Evolutionary conservation across 2,113 vertebrate species (phyloP), one percentile per base, ranked within the genome.

Genomic region (Gila orcuttii): DNA sequence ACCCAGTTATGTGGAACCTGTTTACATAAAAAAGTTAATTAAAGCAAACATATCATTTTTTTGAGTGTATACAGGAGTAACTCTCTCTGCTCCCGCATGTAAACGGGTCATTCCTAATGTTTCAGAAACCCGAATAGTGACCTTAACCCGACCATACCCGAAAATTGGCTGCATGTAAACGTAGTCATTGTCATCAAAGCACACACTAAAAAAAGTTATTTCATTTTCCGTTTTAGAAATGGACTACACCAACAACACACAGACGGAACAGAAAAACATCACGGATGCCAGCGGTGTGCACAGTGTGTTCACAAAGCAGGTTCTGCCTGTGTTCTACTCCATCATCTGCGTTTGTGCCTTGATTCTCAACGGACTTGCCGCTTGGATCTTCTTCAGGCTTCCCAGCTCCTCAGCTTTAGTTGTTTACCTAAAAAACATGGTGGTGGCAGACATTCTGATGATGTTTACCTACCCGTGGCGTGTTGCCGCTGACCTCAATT

Each of bases 361-460:
- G 28, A 17, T 90, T 0, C 93, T 99, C 87, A 99, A 98, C 0
- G 66, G 92, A 0, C 6, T 94, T 15, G 96, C 97, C 0, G 96
- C 95, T 0, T 97, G 96, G 94, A 88, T 97, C 81, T 98, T 99
- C 90, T 94, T 97, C 52, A 84, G 93, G 0, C 93, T 99, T 1
- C 87, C 96, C 13, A 96, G 92, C 84, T 94, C 94, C 0, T 96
- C 95, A 3, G 97, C 96, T 0, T 94, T 99, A 28, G 95, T 97
- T 1, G 90, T 99, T 59, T 98, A 98, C 85, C 96, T 99, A 89
- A 99, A 99, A 93, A 98, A 97, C 93, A 97, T 98, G 6, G 95
- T 96, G 0, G 88, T 94, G 23, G 96, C 97, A 0, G 97, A 99
- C 66, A 94, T 99, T 33, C 91, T 99, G 2, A 98, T 99, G 97